Percentiles rank a stretch among this genome's conserved stretches.
These are phyloP conservation scores for Julus scanicus DNA, from an alignment of 2,888 invertebrate species.

Conservation along the genomic window DNA sequence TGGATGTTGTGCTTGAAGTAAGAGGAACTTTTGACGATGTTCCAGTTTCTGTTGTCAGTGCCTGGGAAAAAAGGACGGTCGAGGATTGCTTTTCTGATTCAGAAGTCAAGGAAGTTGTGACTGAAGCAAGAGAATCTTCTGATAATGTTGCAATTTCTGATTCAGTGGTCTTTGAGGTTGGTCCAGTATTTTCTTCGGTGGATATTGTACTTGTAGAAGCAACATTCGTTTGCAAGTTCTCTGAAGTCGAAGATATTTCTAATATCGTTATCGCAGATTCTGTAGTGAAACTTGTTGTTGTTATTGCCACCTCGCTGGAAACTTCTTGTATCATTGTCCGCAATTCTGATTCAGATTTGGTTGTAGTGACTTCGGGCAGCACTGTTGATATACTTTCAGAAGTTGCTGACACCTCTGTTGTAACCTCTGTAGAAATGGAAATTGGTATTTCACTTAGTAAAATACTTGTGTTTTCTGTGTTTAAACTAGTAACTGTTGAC, in stretches of 20 bases:
- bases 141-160: not conserved
- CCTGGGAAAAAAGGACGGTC: no score
- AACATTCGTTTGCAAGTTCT: not conserved
- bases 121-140: not conserved
- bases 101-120: no score
- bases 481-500: not conserved
- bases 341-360: not conserved
- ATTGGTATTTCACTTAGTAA: not conserved
- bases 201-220: not conserved
- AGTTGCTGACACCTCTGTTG: not conserved
- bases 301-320: not conserved
- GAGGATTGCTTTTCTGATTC: not conserved
- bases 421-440: not conserved
- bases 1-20: no score
- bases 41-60: not conserved
- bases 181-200: not conserved
- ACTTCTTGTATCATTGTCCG: not conserved
- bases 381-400: not conserved
- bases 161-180: not conserved
- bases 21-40: not conserved
- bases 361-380: not conserved
- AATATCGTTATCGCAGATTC: not conserved
- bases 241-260: not conserved
- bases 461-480: not conserved
- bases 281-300: not conserved